A percentile compares a stretch with the other conserved stretches of the same genome.
These are phyloP conservation scores for Apostichopus parvimensis DNA, from an alignment of 35 echinoderm and acorn worm species.

Conservation along the genomic window DNA sequence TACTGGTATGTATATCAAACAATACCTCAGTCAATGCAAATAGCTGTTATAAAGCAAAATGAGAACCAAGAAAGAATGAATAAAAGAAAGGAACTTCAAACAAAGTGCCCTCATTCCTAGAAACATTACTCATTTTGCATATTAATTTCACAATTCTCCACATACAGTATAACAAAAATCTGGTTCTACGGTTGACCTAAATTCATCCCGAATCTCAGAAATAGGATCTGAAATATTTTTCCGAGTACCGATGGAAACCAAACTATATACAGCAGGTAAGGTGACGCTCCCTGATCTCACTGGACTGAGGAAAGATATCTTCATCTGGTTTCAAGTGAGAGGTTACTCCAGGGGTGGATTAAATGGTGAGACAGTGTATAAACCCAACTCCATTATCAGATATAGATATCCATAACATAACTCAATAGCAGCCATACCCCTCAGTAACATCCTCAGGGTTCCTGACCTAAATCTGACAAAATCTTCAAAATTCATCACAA, in stretches of 20 bases:
- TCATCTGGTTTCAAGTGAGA: not conserved
- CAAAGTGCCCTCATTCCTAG: no score
- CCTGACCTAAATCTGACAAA: constrained; percentile 47
- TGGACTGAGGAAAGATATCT: not conserved
- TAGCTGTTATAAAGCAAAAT: no score
- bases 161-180: no score
- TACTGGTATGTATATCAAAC: no score
- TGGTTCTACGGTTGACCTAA: not conserved
- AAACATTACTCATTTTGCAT: no score
- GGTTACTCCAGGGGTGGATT: constrained; percentile 30
- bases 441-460: constrained; percentile 39
- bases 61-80: no score
- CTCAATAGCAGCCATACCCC: not conserved
- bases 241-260: not conserved
- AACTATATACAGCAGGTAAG: not conserved
- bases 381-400: constrained; percentile 8
- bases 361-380: not conserved
- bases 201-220: not conserved
- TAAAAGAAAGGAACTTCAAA: no score
- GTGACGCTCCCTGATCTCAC: not conserved
- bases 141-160: no score
- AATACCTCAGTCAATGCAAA: no score
- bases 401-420: not conserved
- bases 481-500: constrained; percentile 25
- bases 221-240: not conserved